phyloP scores from a whole-genome alignment of 23 tunicate genomes.

The Ascidia mentula region DNA sequence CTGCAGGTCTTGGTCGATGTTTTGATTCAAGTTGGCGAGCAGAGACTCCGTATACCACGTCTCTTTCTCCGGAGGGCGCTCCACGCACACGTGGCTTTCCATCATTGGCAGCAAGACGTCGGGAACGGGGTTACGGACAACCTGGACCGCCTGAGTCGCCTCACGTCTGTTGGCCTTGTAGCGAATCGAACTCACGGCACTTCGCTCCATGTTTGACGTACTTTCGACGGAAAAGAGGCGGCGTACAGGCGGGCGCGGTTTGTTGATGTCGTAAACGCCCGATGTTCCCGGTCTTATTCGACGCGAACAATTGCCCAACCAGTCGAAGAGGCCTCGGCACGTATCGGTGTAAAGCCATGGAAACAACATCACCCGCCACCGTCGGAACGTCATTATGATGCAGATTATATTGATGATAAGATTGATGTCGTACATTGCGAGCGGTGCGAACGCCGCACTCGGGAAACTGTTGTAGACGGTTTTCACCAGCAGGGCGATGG shows the following conservation, averaged over 20 bases:
- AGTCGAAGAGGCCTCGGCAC: not conserved
- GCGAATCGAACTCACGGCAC: constrained; percentile 11
- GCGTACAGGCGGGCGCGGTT: not conserved
- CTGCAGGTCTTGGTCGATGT: constrained; percentile 25
- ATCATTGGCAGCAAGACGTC: constrained; percentile 14
- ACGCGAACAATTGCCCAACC: not conserved
- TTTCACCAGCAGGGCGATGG: constrained; percentile 69
- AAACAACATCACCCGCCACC: constrained; percentile 79
- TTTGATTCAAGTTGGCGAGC: not conserved
- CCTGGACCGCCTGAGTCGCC: not conserved
- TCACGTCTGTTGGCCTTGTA: not conserved
- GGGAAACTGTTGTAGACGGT: constrained; percentile 41
- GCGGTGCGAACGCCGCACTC: constrained; percentile 73
- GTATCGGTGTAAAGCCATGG: constrained; percentile 58
- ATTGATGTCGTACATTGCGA: constrained; percentile 86
- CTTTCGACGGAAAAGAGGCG: not conserved
- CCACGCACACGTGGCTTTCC: not conserved
- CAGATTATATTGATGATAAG: constrained; percentile 68
- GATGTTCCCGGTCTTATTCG: not conserved
- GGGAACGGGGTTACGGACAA: not conserved
- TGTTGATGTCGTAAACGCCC: constrained; percentile 9
- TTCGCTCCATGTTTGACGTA: constrained; percentile 9
- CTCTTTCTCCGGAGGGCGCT: not conserved
- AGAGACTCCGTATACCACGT: constrained; percentile 24
- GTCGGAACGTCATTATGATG: constrained; percentile 68